Evolutionary conservation across 2,888 invertebrate genomes (phyloP).

Genomic region (Acleris sparsana): DNA sequence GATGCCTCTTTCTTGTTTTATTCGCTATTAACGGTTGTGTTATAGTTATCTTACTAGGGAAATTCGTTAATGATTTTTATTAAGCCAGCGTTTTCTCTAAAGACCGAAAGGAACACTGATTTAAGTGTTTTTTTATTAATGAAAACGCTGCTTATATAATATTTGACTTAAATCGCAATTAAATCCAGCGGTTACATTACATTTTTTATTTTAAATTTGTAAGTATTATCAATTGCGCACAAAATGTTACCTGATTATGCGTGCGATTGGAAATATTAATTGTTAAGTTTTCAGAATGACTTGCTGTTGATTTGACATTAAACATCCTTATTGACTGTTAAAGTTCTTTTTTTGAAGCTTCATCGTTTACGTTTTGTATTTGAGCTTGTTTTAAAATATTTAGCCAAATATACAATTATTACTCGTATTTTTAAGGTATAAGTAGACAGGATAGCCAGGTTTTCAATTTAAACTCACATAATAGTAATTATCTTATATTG

Average conservation of each 20-base stretch:
- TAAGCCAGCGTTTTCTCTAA: slow-evolving; percentile 20
- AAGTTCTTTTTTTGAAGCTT: slow-evolving; percentile 67
- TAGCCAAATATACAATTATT: slow-evolving; percentile 81
- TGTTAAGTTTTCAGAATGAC: slow-evolving; percentile 78
- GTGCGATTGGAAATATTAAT: slow-evolving; percentile 42
- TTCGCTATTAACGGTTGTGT: slow-evolving; percentile 67
- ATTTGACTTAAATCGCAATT: slow-evolving; percentile 45
- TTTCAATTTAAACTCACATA: slow-evolving; percentile 79
- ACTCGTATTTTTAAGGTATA: slow-evolving; percentile 71
- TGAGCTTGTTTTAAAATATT: slow-evolving; percentile 68
- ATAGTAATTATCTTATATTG: slow-evolving; percentile 64
- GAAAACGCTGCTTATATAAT: slow-evolving; percentile 22
- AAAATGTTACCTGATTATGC: slow-evolving; percentile 22
- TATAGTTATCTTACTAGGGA: slow-evolving; percentile 66
- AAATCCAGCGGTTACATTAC: slow-evolving; percentile 76
- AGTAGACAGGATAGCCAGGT: slow-evolving; percentile 81
- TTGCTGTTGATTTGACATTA: slow-evolving; percentile 80
- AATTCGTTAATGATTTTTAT: slow-evolving; percentile 54
- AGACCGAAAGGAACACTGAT: slow-evolving; percentile 3
- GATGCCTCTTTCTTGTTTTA: slow-evolving; percentile 63
- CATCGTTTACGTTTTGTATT: slow-evolving; percentile 65
- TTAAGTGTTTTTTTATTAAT: neutral
- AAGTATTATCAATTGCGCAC: slow-evolving; percentile 45
- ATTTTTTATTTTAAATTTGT: slow-evolving; percentile 72
- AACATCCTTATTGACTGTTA: slow-evolving; percentile 80